Evolutionary conservation across 2,888 invertebrate species (phyloP).

Genomic region (Syrphus vitripennis): DNA sequence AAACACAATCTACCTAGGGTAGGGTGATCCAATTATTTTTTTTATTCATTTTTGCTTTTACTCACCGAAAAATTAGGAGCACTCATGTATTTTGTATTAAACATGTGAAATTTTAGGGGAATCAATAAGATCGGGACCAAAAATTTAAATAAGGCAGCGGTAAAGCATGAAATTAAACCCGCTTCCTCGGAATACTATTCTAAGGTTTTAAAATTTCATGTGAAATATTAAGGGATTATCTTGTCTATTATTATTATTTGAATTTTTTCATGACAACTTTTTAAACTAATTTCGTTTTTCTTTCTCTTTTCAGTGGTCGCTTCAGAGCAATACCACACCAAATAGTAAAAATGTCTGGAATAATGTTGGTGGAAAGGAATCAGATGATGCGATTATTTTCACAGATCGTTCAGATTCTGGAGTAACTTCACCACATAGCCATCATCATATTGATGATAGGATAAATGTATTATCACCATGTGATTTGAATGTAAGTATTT

Average conservation of each 20-base stretch:
- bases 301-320: constrained; percentile 77
- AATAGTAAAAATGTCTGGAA: constrained; percentile 77
- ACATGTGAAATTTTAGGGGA: too few relatives aligned
- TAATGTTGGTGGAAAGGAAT: constrained; percentile 71
- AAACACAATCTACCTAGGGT: too few relatives aligned
- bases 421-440: constrained; percentile 76
- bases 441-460: constrained; percentile 74
- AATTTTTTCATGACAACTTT: neutral
- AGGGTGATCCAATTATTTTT: too few relatives aligned
- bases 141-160: too few relatives aligned
- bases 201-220: too few relatives aligned
- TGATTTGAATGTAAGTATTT: constrained; percentile 74
- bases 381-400: constrained; percentile 72
- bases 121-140: too few relatives aligned
- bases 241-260: neutral
- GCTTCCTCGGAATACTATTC: too few relatives aligned
- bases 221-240: neutral
- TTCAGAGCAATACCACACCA: constrained; percentile 76
- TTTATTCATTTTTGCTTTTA: too few relatives aligned
- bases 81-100: too few relatives aligned
- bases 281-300: neutral
- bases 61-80: too few relatives aligned
- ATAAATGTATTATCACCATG: constrained; percentile 73
- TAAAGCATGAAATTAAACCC: too few relatives aligned
- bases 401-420: constrained; percentile 75